phyloP scores from a whole-genome alignment of 2,113 vertebrate species.

The Corythornis vintsioides region DNA sequence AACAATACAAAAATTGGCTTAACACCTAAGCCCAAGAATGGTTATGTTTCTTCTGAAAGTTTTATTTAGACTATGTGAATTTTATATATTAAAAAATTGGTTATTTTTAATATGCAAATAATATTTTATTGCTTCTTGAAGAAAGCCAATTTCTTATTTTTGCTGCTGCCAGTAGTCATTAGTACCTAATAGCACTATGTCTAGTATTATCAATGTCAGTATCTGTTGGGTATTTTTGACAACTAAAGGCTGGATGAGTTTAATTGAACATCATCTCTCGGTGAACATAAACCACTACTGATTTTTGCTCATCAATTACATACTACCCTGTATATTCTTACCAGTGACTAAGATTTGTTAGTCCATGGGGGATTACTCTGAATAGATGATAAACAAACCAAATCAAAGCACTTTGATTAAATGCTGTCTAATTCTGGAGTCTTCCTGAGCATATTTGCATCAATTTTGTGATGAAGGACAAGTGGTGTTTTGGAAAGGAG shows the following conservation, averaged over 20 bases:
- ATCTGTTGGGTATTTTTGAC: not conserved
- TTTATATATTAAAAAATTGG: not conserved
- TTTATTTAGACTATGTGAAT: not conserved
- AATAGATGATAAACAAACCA: not conserved
- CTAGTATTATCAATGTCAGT: not conserved
- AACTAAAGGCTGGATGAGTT: not conserved
- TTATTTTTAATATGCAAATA: not conserved
- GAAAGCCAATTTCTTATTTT: not conserved
- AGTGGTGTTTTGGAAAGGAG: not conserved
- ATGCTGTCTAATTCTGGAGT: not conserved
- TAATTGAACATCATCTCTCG: slow-evolving; percentile 9
- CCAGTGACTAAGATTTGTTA: not conserved
- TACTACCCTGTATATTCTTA: not conserved
- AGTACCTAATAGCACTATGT: not conserved
- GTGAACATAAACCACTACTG: not conserved
- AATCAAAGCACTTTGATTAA: not conserved
- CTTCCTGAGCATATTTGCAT: not conserved
- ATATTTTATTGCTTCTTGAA: not conserved
- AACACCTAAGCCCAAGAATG: not conserved
- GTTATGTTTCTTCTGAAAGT: not conserved
- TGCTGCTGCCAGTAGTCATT: not conserved
- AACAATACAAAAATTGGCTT: not conserved
- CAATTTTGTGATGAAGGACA: not conserved
- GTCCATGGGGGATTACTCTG: not conserved
- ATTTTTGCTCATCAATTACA: not conserved